Evolutionary conservation across 2,888 invertebrate species (phyloP).

Genomic region (Drosophila borealis): DNA sequence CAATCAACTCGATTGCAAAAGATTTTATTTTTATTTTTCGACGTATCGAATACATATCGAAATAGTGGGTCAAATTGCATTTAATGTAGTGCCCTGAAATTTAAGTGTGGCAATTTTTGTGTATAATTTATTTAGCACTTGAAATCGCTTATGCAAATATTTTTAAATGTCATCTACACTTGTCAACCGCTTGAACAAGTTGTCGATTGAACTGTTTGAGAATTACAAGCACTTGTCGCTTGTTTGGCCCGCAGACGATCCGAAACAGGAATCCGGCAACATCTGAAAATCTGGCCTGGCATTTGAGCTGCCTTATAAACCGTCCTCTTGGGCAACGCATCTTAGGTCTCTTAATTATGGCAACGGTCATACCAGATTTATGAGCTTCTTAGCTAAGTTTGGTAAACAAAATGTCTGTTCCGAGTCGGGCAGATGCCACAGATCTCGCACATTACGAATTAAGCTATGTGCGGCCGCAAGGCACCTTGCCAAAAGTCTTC

Average conservation of each 20-base stretch:
- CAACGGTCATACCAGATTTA: constrained; percentile 6
- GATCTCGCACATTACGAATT: constrained; percentile 24
- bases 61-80: constrained; percentile 2
- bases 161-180: background rate
- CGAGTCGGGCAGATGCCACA: background rate
- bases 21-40: background rate
- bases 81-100: constrained; percentile 4
- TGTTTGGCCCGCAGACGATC: too few relatives aligned
- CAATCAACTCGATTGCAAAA: constrained; percentile 43
- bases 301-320: background rate
- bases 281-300: background rate
- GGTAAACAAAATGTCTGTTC: constrained; percentile 31
- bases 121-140: background rate
- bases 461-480: constrained; percentile 1
- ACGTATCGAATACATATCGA: background rate
- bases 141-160: constrained; percentile 6
- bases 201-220: background rate
- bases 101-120: constrained; percentile 1
- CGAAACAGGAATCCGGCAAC: too few relatives aligned
- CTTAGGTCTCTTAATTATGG: constrained; percentile 1
- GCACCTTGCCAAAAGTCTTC: constrained; percentile 20
- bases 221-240: too few relatives aligned
- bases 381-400: background rate
- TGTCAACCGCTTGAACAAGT: background rate
- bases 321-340: background rate